Evolutionary conservation across 2,113 vertebrate genomes (phyloP).

Genomic region (Echinops telfairi): DNA sequence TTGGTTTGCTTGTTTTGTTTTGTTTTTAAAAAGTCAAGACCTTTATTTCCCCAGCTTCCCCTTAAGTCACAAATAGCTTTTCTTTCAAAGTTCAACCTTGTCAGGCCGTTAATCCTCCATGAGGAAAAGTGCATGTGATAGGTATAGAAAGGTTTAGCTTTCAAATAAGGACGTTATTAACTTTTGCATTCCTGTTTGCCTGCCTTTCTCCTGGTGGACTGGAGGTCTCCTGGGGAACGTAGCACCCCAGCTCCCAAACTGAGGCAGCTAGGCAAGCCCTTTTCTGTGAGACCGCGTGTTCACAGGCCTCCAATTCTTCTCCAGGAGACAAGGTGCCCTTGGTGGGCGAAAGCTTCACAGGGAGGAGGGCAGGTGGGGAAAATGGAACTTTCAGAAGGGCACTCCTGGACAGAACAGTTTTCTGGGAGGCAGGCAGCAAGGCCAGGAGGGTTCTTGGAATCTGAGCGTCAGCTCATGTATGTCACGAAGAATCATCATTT

Average conservation of each 20-base stretch:
- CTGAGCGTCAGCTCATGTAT: neutral
- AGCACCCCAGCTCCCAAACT: neutral
- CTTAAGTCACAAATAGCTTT: slow-evolving; percentile 82
- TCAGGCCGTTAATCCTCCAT: slow-evolving; percentile 79
- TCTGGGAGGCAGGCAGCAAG: neutral
- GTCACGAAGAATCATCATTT: neutral
- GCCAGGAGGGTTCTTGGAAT: neutral
- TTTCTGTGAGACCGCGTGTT: neutral
- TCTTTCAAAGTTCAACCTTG: slow-evolving; percentile 83
- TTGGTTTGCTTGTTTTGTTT: slow-evolving; percentile 70
- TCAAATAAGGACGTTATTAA: slow-evolving; percentile 79
- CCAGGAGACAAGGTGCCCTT: neutral
- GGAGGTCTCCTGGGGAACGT: neutral
- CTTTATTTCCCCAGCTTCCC: slow-evolving; percentile 59
- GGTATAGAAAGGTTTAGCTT: slow-evolving; percentile 78
- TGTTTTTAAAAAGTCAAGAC: slow-evolving; percentile 79
- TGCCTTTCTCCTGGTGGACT: neutral
- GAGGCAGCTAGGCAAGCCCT: neutral
- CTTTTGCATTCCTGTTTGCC: slow-evolving; percentile 59
- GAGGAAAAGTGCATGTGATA: slow-evolving; percentile 70
- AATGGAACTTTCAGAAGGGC: neutral
- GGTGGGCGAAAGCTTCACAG: neutral
- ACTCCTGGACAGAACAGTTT: fast-evolving
- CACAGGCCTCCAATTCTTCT: neutral
- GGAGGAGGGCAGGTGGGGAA: fast-evolving